A percentile compares a stretch with the other conserved stretches of the same genome.
Evolutionary conservation across 2,797 vertebrate genomes (phyloP).

Genomic region (Semaprochilodus insignis): DNA sequence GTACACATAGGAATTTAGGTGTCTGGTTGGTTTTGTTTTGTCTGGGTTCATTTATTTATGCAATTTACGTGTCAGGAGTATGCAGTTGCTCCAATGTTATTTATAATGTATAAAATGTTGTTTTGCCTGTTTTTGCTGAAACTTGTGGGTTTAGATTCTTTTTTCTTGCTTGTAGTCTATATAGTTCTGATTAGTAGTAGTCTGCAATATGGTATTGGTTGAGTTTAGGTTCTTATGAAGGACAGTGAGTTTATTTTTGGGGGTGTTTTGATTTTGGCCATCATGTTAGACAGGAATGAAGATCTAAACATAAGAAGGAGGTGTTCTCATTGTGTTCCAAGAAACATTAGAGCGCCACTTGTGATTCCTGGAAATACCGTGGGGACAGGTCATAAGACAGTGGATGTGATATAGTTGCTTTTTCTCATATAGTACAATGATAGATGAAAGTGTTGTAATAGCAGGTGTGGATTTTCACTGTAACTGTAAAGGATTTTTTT

Average conservation of each 20-base stretch:
- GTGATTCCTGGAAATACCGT: background rate
- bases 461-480: background rate
- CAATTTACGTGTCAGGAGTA: no score
- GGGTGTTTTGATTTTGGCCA: background rate
- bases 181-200: background rate
- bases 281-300: constrained; percentile 12
- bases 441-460: background rate
- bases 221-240: background rate
- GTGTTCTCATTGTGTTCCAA: constrained; percentile 15
- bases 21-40: no score
- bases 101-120: no score
- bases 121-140: no score
- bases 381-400: background rate
- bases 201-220: background rate
- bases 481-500: background rate
- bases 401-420: background rate
- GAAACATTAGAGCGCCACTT: background rate
- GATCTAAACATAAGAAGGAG: constrained; percentile 9
- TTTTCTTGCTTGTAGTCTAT: background rate
- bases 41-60: no score
- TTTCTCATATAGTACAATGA: background rate
- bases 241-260: no score
- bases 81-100: no score
- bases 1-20: no score
- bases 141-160: no score